These are phyloP conservation scores for Silurus meridionalis DNA, from an alignment of 2,113 vertebrate genomes.

Conservation along the genomic window DNA sequence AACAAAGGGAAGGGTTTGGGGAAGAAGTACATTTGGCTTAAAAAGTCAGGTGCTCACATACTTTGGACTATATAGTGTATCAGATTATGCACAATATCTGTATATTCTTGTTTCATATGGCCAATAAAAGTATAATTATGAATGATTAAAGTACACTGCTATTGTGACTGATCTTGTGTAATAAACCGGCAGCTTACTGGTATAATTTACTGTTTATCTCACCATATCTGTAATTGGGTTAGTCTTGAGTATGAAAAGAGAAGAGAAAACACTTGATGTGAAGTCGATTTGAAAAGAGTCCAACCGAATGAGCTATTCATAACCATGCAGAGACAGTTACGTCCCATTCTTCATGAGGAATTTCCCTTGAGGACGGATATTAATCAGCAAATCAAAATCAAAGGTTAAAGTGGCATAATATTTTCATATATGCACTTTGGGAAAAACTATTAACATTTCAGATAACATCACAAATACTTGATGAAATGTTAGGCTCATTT, in stretches of 20 bases:
- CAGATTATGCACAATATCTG: not conserved
- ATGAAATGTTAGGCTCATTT: not conserved
- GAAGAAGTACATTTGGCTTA: too few species aligned
- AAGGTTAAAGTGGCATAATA: not conserved
- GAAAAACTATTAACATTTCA: not conserved
- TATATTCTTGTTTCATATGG: not conserved
- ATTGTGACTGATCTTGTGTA: not conserved
- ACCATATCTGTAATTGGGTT: not conserved
- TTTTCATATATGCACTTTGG: not conserved
- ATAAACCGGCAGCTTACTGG: not conserved
- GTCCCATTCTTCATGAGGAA: constrained; percentile 1
- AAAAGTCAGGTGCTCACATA: too few species aligned
- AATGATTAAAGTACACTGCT: not conserved
- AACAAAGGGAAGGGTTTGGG: too few species aligned
- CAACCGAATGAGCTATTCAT: constrained; percentile 24
- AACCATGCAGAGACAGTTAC: not conserved
- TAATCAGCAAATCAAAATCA: constrained; percentile 4
- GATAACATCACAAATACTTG: not conserved
- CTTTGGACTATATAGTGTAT: not conserved
- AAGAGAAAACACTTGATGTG: not conserved
- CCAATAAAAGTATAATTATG: not conserved
- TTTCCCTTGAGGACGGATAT: constrained; percentile 30
- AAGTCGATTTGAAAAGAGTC: not conserved
- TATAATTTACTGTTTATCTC: not conserved
- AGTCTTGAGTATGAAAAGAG: not conserved